These are phyloP conservation scores for Dendrolimus kikuchii DNA, from an alignment of 1,140 invertebrate species.

Conservation along the genomic window DNA sequence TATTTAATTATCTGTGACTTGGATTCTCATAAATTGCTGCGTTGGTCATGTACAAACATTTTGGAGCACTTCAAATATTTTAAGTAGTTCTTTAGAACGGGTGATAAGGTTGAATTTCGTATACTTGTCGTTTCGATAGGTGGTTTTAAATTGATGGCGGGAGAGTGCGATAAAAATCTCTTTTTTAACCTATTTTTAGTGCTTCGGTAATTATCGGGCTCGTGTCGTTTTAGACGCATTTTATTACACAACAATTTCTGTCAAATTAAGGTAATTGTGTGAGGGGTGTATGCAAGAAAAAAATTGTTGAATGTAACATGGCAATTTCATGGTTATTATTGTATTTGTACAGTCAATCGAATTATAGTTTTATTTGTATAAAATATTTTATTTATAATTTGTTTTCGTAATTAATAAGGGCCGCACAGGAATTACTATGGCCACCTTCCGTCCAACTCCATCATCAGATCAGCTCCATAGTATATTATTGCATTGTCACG, in stretches of 20 bases:
- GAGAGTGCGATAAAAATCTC: constrained; percentile 32
- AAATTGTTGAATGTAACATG: background rate
- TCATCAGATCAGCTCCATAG: no score
- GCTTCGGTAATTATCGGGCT: constrained; percentile 30
- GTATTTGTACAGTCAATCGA: no score
- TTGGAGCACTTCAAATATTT: constrained; percentile 2
- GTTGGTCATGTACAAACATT: constrained; percentile 24
- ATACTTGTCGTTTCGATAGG: constrained; percentile 10
- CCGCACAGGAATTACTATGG: no score
- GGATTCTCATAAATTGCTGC: constrained; percentile 45
- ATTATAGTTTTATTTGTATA: no score
- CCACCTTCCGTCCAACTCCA: no score
- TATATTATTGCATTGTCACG: no score
- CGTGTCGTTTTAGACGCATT: constrained; percentile 23
- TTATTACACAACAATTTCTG: constrained; percentile 21
- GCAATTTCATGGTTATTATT: no score
- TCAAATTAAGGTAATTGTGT: constrained; percentile 24
- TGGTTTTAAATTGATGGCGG: constrained; percentile 15
- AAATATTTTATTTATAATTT: no score
- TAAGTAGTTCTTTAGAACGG: constrained; percentile 6
- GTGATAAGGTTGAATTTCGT: background rate
- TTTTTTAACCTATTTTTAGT: constrained; percentile 34
- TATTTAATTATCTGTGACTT: constrained; percentile 57
- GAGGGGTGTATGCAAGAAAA: background rate
- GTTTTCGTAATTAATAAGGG: no score